Percentiles rank a stretch among this genome's conserved stretches.
Conservation (phyloP, 2,113 vertebrate species). For the Bubo scandiacus region DNA sequence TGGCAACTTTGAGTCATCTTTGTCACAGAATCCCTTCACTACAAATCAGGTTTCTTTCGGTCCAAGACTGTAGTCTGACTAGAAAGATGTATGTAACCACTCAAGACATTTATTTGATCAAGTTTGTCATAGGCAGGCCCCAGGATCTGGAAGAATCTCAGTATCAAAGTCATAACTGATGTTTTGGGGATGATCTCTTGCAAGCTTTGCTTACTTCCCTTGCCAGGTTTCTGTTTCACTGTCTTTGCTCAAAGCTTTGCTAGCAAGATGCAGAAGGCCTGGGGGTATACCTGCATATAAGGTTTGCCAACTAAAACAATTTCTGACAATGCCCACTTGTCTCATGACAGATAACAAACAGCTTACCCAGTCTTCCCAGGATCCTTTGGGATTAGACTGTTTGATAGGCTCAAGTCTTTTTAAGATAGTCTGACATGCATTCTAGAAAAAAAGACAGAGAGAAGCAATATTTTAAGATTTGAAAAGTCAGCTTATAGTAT, state of each 20-base stretch:
- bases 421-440: conserved; percentile 83
- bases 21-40: neutral
- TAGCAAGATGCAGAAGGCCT: neutral
- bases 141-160: neutral
- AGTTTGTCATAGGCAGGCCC: neutral
- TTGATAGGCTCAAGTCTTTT: conserved; percentile 86
- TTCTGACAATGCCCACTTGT: neutral
- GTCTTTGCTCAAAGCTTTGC: neutral
- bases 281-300: neutral
- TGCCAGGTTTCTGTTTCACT: neutral
- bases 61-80: neutral
- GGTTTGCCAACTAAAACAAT: neutral
- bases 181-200: neutral
- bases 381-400: conserved; percentile 79
- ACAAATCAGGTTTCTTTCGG: neutral
- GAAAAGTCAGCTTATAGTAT: neutral
- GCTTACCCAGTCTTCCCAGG: conserved; percentile 93
- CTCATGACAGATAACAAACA: neutral
- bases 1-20: neutral
- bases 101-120: neutral
- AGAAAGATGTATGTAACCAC: neutral
- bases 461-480: neutral
- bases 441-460: conserved; percentile 62
- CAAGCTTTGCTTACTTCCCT: neutral
- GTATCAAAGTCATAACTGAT: neutral